These are phyloP conservation scores for Naja naja DNA, from an alignment of 2,113 vertebrate genomes.

Conservation along the genomic window DNA sequence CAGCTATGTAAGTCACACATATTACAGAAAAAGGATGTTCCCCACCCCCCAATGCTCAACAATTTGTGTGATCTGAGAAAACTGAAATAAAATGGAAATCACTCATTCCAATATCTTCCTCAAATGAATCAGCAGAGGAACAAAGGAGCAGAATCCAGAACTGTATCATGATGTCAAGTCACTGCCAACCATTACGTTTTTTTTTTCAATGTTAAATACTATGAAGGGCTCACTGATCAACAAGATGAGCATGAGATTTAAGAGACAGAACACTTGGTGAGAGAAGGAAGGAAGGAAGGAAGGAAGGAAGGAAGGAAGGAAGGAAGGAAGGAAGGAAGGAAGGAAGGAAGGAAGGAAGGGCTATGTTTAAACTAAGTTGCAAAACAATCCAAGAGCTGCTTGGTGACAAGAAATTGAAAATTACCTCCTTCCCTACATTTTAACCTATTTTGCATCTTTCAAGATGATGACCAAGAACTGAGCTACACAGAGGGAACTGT, in stretches of 20 bases:
- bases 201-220: constrained; percentile 62
- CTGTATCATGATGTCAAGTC: constrained; percentile 64
- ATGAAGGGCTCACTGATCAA: constrained; percentile 58
- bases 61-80: constrained; percentile 42
- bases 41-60: constrained; percentile 22
- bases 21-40: constrained; percentile 15
- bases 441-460: constrained; percentile 50
- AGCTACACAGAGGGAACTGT: constrained; percentile 60
- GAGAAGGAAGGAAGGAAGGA: constrained; percentile 53
- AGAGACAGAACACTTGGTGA: constrained; percentile 60
- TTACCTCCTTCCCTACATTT: constrained; percentile 40
- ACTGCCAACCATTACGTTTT: constrained; percentile 55
- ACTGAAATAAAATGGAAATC: constrained; percentile 37
- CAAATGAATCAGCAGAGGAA: constrained; percentile 37
- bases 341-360: constrained; percentile 19
- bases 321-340: not conserved
- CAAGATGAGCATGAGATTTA: constrained; percentile 58
- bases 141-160: not conserved
- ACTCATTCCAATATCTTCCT: constrained; percentile 29
- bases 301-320: not conserved
- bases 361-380: constrained; percentile 56
- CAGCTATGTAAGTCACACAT: constrained; percentile 36
- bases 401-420: constrained; percentile 47
- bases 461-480: constrained; percentile 52
- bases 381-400: constrained; percentile 60